Conservation (phyloP, 2,113 vertebrate species). For the Struthio camelus region DNA sequence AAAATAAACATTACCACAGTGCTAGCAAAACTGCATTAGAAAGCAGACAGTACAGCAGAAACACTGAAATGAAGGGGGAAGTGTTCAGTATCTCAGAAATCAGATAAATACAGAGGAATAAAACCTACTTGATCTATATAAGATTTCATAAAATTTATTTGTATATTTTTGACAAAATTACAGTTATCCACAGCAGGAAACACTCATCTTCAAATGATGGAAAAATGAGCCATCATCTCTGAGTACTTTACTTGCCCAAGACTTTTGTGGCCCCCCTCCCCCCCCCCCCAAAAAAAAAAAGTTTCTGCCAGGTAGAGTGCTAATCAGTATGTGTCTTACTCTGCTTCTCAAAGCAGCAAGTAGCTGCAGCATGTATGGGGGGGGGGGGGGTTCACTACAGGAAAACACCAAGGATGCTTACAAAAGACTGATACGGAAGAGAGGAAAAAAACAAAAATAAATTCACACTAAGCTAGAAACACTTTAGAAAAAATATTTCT, state of each 20-base stretch:
- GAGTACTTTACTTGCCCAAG: neutral
- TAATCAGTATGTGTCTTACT: neutral
- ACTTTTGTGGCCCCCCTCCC: neutral
- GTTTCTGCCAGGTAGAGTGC: neutral
- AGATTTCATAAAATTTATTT: conserved; percentile 18
- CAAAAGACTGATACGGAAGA: neutral
- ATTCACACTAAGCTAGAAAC: neutral
- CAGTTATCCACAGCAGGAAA: conserved; percentile 1
- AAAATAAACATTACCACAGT: neutral
- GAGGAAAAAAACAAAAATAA: neutral
- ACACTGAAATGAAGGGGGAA: neutral
- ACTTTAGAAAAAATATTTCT: neutral
- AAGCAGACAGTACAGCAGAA: neutral
- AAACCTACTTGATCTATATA: neutral
- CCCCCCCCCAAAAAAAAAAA: neutral
- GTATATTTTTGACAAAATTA: neutral
- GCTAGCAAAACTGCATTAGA: neutral
- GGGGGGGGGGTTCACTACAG: too few relatives aligned
- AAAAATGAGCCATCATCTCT: neutral
- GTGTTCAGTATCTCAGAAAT: neutral
- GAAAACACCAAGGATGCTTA: neutral
- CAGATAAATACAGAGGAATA: neutral
- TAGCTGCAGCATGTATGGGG: neutral
- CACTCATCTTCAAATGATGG: neutral
- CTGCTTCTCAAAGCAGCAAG: neutral